Evolutionary conservation across 2,888 invertebrate species (phyloP), one percentile per base, ranked within the genome.

Genomic region (Pasiphila rectangulata): DNA sequence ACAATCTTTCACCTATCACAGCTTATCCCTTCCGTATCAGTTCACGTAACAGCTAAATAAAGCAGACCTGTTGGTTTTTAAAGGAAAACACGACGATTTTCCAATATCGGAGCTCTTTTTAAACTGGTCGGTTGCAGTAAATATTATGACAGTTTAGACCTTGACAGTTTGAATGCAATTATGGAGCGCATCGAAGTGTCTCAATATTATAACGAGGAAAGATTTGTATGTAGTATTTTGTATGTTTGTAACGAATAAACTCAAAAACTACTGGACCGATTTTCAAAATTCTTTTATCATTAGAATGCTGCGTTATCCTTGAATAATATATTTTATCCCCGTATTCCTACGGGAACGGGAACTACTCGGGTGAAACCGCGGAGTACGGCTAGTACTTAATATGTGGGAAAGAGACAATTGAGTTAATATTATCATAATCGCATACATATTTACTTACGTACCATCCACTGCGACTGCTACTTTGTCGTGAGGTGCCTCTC

Each of bases 111-210:
- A 43, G 49, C 37, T 56, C 54, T 47, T 38, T n/a, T 36, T 25
- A 46, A 53, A 41, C 21, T 43, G 54, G 57, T 50, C 2, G 15
- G 4, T 10, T 5, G 34, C 15, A 9, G 41, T 37, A 37, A 30
- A 41, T 25, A 38, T 38, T 24, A 44, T 41, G n/a, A 16, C 46
- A 50, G 30, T 37, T 41, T 49, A 57, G 59, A 63, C 71, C 70
- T 67, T 70, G 64, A 53, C 20, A 20, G 36, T 23, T 61, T 57
- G 55, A 60, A 64, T 66, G 61, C 67, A 64, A 68, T 68, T 67
- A 64, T 59, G 66, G 59, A 63, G 37, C 39, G 57, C 43, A 57
- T 53, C 50, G 61, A 64, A 67, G 69, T 69, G 62, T 49, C n/a
- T n/a, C n/a, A n/a, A n/a, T n/a, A n/a, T n/a, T n/a, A n/a, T n/a